Percentiles rank a stretch among this genome's conserved stretches.
These are phyloP conservation scores for Eulithis testata DNA, from an alignment of 2,888 invertebrate genomes.

Conservation along the genomic window DNA sequence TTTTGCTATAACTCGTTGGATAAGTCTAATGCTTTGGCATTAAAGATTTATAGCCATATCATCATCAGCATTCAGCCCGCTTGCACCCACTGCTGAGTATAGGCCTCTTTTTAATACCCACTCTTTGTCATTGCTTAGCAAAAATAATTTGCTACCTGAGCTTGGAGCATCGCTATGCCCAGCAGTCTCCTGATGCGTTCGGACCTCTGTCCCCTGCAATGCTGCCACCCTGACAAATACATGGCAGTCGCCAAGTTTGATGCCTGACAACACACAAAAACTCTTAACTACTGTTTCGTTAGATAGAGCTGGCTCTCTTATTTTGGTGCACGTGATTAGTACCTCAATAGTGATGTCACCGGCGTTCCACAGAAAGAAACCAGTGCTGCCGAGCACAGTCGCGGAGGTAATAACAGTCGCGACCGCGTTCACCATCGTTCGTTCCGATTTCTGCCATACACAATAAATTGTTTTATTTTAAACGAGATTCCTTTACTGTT, in stretches of 20 bases:
- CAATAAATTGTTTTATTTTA: background rate
- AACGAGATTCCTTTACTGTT: no score
- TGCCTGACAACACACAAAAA: conserved; percentile 39
- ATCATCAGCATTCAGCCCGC: no score
- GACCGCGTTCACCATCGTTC: conserved; percentile 44
- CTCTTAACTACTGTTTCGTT: no score
- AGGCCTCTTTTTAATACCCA: no score
- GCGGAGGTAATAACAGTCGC: conserved; percentile 36
- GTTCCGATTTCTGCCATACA: conserved; percentile 49
- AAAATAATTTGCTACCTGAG: conserved; percentile 46
- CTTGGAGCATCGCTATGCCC: conserved; percentile 46
- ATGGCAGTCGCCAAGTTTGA: conserved; percentile 55
- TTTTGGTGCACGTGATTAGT: background rate
- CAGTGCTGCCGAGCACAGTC: conserved; percentile 49
- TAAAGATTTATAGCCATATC: no score
- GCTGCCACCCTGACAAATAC: conserved; percentile 56
- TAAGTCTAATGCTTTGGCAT: no score
- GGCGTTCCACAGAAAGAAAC: conserved; percentile 57
- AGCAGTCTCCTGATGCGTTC: conserved; percentile 46
- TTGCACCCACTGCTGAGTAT: no score
- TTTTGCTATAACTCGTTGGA: no score
- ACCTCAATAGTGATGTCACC: conserved; percentile 61
- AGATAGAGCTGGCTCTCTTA: no score
- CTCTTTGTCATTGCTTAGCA: no score
- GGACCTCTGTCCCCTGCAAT: conserved; percentile 44